Evolutionary conservation across 2,113 vertebrate species (phyloP).

Genomic region (Stercorarius parasiticus): DNA sequence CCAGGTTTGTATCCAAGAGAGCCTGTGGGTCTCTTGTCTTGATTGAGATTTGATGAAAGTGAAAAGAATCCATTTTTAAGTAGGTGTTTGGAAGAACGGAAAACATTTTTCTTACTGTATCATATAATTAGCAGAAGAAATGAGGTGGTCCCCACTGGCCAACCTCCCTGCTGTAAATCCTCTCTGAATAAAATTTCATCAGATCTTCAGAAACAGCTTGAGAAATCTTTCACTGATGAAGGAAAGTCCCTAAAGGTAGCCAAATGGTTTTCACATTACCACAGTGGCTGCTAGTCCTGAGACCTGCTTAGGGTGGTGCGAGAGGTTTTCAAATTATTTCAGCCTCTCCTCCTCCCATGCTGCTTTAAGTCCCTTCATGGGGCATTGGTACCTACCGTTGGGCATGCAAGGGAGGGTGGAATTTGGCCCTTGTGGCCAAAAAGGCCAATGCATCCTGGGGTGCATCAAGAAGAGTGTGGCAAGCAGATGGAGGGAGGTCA

Average conservation of each 20-base stretch:
- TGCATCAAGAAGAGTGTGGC: no score
- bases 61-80: neutral
- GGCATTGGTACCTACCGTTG: fast-evolving
- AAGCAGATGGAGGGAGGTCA: no score
- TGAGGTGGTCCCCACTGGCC: fast-evolving
- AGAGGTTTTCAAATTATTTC: neutral
- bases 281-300: neutral
- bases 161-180: neutral
- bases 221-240: neutral
- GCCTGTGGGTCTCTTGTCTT: neutral
- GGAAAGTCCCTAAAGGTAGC: neutral
- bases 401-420: neutral
- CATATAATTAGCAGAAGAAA: neutral
- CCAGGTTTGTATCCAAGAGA: neutral
- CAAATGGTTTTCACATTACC: neutral
- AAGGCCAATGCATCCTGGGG: no score
- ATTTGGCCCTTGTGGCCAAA: neutral
- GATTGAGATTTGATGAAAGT: neutral
- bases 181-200: neutral
- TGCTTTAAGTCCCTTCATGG: neutral
- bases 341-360: neutral
- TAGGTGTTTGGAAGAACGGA: neutral
- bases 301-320: neutral
- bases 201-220: neutral
- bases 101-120: neutral